A percentile compares a stretch with the other conserved stretches of the same genome.
phyloP scores from a whole-genome alignment of 1,140 invertebrate genomes.

The Solenopsis invicta region DNA sequence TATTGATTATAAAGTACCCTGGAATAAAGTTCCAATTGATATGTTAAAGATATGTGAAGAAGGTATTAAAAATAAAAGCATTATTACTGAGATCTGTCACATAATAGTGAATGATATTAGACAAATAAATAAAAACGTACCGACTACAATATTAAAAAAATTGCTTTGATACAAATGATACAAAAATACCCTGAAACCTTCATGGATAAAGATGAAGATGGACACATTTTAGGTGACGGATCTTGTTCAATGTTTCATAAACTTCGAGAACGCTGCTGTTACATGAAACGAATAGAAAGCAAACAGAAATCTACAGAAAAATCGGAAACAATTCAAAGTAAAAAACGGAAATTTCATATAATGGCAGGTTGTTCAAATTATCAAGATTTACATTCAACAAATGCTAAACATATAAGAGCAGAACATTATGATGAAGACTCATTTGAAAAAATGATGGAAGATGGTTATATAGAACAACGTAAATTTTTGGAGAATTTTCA shows the following conservation, averaged over 20 bases:
- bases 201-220: constrained; percentile 7
- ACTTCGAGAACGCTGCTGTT: constrained; percentile 1
- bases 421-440: not conserved
- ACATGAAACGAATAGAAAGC: not conserved
- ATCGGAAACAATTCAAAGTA: not conserved
- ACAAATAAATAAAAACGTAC: no score
- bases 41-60: no score
- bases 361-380: not conserved
- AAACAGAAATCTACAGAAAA: not conserved
- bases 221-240: not conserved
- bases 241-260: constrained; percentile 1
- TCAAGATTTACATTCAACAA: not conserved
- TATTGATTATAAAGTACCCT: no score
- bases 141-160: not conserved
- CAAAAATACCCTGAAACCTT: not conserved
- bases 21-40: no score
- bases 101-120: no score
- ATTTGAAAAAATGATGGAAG: not conserved
- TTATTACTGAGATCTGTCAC: no score
- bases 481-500: not conserved
- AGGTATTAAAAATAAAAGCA: no score
- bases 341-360: constrained; percentile 1
- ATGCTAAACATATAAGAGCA: not conserved
- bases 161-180: not conserved
- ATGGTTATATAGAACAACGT: not conserved